Evolutionary conservation across 2,797 vertebrate genomes (phyloP).

Genomic region (Pseudochaenichthys georgianus): DNA sequence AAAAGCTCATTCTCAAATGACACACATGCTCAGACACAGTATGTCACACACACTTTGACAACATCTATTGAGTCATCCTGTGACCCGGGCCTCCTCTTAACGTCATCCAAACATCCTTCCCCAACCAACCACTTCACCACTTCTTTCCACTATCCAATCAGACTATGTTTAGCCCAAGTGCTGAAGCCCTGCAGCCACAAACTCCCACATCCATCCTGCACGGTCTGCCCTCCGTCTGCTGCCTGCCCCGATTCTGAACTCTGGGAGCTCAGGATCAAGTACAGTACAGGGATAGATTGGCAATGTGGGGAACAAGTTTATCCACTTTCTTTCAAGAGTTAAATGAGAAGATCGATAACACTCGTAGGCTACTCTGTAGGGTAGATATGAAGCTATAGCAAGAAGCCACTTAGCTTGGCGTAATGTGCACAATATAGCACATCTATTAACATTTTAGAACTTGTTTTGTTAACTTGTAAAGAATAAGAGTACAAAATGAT

Average conservation of each 20-base stretch:
- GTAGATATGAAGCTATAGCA: not conserved
- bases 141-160: constrained; percentile 77
- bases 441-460: not conserved
- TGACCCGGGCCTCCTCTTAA: constrained; percentile 52
- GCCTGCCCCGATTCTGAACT: constrained; percentile 57
- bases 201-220: constrained; percentile 71
- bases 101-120: constrained; percentile 29
- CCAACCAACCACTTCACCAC: constrained; percentile 62
- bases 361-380: not conserved
- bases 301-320: not conserved
- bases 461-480: not conserved
- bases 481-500: not conserved
- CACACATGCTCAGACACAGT: constrained; percentile 55
- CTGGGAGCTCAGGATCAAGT: constrained; percentile 30
- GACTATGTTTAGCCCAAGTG: constrained; percentile 71
- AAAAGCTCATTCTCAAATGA: constrained; percentile 39
- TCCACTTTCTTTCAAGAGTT: not conserved
- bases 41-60: constrained; percentile 53
- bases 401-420: not conserved
- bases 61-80: constrained; percentile 46
- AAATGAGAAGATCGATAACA: not conserved
- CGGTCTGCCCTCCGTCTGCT: constrained; percentile 70
- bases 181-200: constrained; percentile 67
- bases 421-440: not conserved
- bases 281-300: not conserved